Percentiles rank a stretch among this genome's conserved stretches.
phyloP scores from a whole-genome alignment of 2,888 invertebrate species.

The Drosophila colorata region DNA sequence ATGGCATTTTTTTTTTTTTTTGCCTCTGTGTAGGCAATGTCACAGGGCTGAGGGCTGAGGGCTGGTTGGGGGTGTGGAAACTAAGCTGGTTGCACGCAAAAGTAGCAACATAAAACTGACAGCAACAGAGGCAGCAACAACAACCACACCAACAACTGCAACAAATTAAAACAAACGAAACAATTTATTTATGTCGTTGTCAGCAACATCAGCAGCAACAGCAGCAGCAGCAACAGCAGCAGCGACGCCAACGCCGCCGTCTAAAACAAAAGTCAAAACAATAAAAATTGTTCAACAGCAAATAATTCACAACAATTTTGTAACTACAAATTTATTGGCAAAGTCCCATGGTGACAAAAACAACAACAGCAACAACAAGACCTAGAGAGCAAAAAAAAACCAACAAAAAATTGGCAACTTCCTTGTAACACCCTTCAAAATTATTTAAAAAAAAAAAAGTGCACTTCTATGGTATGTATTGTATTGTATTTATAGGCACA shows the following conservation, averaged over 20 bases:
- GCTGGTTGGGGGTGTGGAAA: not conserved
- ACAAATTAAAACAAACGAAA: slow-evolving; percentile 60
- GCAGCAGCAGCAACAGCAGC: slow-evolving; percentile 14
- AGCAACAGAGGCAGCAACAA: slow-evolving; percentile 42
- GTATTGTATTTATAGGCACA: too few species aligned
- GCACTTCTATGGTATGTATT: too few species aligned
- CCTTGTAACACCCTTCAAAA: not conserved
- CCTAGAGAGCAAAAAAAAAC: not conserved
- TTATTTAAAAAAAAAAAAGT: too few species aligned
- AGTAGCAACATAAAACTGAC: slow-evolving; percentile 64
- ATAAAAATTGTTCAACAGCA: slow-evolving; percentile 57
- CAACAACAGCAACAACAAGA: slow-evolving; percentile 30
- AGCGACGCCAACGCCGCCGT: slow-evolving; percentile 23
- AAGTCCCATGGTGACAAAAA: slow-evolving; percentile 7
- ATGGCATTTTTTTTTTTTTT: slow-evolving; percentile 70
- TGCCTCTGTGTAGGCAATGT: slow-evolving; percentile 47
- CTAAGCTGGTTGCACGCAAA: slow-evolving; percentile 28
- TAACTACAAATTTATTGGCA: slow-evolving; percentile 63
- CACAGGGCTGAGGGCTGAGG: slow-evolving; percentile 21
- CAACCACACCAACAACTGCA: slow-evolving; percentile 27
- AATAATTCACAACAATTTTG: slow-evolving; percentile 70
- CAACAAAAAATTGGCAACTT: not conserved
- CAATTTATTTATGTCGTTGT: slow-evolving; percentile 62
- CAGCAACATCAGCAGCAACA: slow-evolving; percentile 42
- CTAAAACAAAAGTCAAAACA: slow-evolving; percentile 51